These are phyloP conservation scores for Pyrgilauda ruficollis DNA, from an alignment of 2,113 vertebrate genomes.

Conservation along the genomic window DNA sequence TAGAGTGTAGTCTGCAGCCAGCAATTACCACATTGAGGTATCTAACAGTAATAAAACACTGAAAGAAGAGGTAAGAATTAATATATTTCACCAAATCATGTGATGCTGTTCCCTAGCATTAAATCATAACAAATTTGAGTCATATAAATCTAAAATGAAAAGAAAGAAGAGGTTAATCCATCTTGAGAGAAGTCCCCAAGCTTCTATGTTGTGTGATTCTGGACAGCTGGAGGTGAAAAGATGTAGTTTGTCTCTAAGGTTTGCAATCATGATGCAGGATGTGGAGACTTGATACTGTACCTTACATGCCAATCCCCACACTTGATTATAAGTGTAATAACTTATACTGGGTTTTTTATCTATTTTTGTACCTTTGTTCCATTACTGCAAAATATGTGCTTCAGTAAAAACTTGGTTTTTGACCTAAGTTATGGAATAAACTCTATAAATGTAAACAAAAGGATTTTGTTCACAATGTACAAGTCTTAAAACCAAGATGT, in stretches of 20 bases:
- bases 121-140: neutral
- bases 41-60: neutral
- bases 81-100: neutral
- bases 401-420: neutral
- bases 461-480: neutral
- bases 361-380: neutral
- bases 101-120: neutral
- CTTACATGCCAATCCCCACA: neutral
- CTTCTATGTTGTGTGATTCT: neutral
- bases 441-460: neutral
- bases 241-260: neutral
- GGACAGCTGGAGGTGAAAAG: neutral
- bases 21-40: neutral
- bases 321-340: neutral
- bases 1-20: neutral
- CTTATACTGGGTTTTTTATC: neutral
- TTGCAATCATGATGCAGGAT: rapidly evolving
- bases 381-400: neutral
- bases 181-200: neutral
- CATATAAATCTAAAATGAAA: neutral
- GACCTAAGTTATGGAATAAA: neutral
- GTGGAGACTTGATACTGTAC: rapidly evolving
- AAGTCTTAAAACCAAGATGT: neutral
- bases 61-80: neutral
- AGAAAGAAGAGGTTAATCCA: neutral